Conservation (phyloP, 1,140 invertebrate species). For the Leucophenga varia region DNA sequence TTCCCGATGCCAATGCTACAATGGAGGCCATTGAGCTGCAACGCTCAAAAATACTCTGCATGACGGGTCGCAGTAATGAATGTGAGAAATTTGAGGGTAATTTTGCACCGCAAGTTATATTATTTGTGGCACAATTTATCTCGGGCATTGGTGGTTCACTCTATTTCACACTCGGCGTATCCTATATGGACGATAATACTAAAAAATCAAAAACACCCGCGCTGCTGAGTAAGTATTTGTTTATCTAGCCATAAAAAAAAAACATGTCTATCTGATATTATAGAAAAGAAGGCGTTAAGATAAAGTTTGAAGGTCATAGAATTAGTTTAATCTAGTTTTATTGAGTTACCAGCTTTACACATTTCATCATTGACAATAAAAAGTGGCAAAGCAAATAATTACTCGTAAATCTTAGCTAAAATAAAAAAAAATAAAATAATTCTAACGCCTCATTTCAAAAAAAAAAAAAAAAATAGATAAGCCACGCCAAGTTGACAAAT, state of each 20-base stretch:
- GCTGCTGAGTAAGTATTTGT: slow-evolving; percentile 62
- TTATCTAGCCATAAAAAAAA: too few species aligned
- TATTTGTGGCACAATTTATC: slow-evolving; percentile 68
- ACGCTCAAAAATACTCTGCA: slow-evolving; percentile 54
- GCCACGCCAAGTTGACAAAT: too few species aligned
- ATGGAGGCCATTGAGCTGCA: slow-evolving; percentile 46
- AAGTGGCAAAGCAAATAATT: background rate
- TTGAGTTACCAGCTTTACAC: background rate
- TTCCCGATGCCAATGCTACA: slow-evolving; percentile 50
- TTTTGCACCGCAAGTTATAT: slow-evolving; percentile 62
- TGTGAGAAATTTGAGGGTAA: slow-evolving; percentile 63
- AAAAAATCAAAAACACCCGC: slow-evolving; percentile 70
- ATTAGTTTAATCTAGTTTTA: background rate
- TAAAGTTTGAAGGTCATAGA: too few species aligned
- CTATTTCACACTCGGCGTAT: slow-evolving; percentile 68
- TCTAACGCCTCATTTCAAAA: too few species aligned
- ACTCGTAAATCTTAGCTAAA: too few species aligned
- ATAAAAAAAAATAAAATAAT: too few species aligned
- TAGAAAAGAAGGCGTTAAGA: too few species aligned
- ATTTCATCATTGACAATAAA: background rate
- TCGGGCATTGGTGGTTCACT: slow-evolving; percentile 68
- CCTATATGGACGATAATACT: slow-evolving; percentile 73
- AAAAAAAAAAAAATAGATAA: too few species aligned
- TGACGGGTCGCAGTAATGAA: slow-evolving; percentile 45
- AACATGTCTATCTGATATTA: too few species aligned